Percentiles rank a stretch among this genome's conserved stretches.
Evolutionary conservation across 2,888 invertebrate species (phyloP).

Genomic region (Portevinia maculata): DNA sequence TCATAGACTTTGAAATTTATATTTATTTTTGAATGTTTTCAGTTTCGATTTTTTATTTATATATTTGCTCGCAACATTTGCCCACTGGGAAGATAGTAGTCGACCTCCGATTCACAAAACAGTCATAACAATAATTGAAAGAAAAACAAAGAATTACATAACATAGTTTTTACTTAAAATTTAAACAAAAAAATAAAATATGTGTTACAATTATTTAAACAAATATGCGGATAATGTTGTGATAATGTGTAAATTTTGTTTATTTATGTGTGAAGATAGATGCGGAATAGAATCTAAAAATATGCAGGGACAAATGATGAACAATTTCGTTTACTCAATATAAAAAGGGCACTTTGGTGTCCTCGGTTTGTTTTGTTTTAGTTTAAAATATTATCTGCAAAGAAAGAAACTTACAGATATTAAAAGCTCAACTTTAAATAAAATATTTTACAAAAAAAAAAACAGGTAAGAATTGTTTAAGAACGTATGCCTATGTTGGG

Average conservation of each 20-base stretch:
- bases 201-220: constrained; percentile 45
- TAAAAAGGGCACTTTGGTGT: constrained; percentile 75
- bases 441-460: too few relatives aligned
- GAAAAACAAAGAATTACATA: constrained; percentile 23
- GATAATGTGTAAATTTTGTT: constrained; percentile 25
- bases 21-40: constrained; percentile 69
- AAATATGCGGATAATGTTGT: constrained; percentile 44
- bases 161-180: not conserved
- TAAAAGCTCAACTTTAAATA: too few relatives aligned
- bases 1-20: constrained; percentile 69
- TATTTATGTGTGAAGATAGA: constrained; percentile 25
- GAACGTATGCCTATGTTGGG: too few relatives aligned
- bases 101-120: constrained; percentile 56
- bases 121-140: constrained; percentile 37
- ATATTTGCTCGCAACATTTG: constrained; percentile 50
- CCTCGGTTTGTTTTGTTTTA: constrained; percentile 58
- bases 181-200: constrained; percentile 54
- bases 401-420: constrained; percentile 3
- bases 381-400: constrained; percentile 68
- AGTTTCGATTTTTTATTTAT: constrained; percentile 50
- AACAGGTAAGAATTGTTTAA: too few relatives aligned
- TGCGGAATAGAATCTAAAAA: constrained; percentile 59
- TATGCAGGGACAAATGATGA: constrained; percentile 66
- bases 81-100: constrained; percentile 45
- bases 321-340: constrained; percentile 69